These are phyloP conservation scores for Heliconius cydno DNA, from an alignment of 2,888 invertebrate species.

Conservation along the genomic window DNA sequence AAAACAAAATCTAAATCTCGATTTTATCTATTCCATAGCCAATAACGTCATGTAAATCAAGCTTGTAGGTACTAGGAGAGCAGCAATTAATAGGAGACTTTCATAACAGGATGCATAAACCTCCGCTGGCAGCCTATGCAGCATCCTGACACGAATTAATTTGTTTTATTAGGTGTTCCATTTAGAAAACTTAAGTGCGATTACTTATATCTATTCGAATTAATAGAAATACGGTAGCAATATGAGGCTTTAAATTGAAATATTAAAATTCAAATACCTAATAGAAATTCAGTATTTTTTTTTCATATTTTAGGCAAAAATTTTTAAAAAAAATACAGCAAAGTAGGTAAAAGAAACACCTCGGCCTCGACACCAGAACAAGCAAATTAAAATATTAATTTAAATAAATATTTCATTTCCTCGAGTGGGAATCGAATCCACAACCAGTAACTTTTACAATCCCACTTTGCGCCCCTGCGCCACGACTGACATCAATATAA, in stretches of 20 bases:
- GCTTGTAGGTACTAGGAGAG: constrained; percentile 22
- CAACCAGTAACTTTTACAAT: too few relatives aligned
- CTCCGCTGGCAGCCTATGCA: constrained; percentile 32
- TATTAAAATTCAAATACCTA: neutral
- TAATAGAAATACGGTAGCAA: neutral
- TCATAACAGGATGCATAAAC: constrained; percentile 40
- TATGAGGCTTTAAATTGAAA: neutral
- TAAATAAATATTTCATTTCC: neutral
- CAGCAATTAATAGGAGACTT: constrained; percentile 40
- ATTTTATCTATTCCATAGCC: constrained; percentile 36
- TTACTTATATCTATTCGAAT: constrained; percentile 27
- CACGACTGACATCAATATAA: too few relatives aligned
- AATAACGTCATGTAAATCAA: constrained; percentile 39
- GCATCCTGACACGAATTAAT: constrained; percentile 40
- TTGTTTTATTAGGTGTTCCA: constrained; percentile 39
- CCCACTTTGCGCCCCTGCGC: too few relatives aligned
- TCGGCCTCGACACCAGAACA: too few relatives aligned
- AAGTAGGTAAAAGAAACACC: too few relatives aligned
- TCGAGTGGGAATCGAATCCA: too few relatives aligned
- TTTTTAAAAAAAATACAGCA: too few relatives aligned
- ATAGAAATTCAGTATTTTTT: neutral
- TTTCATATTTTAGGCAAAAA: too few relatives aligned
- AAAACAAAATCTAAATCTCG: constrained; percentile 36
- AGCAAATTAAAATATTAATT: too few relatives aligned
- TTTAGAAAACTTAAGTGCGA: constrained; percentile 34